A percentile compares a stretch with the other conserved stretches of the same genome.
phyloP scores from a whole-genome alignment of 2,113 vertebrate species.

The Callocephalon fimbriatum region DNA sequence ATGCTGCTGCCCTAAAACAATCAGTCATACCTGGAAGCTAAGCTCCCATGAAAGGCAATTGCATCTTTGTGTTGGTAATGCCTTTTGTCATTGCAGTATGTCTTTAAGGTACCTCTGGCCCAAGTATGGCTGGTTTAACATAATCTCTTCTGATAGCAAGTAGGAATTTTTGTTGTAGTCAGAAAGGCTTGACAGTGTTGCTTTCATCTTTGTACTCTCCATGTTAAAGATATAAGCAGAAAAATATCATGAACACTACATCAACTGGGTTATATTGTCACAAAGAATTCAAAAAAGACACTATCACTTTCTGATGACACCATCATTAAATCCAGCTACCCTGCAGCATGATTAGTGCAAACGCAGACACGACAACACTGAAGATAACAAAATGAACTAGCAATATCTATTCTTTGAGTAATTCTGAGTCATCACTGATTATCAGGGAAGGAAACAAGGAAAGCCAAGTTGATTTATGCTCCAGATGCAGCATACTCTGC shows the following conservation, averaged over 20 bases:
- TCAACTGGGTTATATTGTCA: conserved; percentile 1
- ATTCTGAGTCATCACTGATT: conserved; percentile 12
- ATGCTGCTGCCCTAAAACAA: conserved; percentile 40
- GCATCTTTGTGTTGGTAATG: conserved; percentile 9
- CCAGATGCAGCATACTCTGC: not conserved
- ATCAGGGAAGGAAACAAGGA: not conserved
- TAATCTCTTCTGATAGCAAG: conserved; percentile 49
- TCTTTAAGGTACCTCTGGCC: conserved; percentile 36
- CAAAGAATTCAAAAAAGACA: not conserved
- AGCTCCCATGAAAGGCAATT: conserved; percentile 45
- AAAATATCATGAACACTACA: conserved; percentile 1
- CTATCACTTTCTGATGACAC: not conserved
- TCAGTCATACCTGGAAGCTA: conserved; percentile 63
- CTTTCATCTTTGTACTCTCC: conserved; percentile 9
- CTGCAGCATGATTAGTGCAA: not conserved
- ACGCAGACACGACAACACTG: not conserved
- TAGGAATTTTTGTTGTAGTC: not conserved
- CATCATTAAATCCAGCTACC: not conserved
- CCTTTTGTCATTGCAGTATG: conserved; percentile 52
- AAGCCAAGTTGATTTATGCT: not conserved
- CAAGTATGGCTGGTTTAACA: not conserved
- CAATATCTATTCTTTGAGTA: not conserved
- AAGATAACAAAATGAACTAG: conserved; percentile 10
- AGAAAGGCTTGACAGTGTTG: not conserved
- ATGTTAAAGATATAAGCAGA: conserved; percentile 8